Conservation (phyloP, 1,140 invertebrate species). For the Pseudomyrmex pallidus region DNA sequence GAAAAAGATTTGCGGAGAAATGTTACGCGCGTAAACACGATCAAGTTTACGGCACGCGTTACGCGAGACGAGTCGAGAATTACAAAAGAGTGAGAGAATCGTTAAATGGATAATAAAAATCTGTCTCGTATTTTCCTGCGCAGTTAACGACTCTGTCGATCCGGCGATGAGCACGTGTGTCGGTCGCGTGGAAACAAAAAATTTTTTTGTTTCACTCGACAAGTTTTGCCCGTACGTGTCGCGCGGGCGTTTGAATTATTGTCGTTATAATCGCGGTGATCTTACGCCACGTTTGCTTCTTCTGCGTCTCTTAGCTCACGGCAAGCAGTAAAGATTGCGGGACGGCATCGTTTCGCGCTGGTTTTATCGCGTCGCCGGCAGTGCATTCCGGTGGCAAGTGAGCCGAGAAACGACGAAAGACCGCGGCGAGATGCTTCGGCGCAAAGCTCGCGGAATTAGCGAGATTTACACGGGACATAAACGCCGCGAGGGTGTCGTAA, state of each 20-base stretch:
- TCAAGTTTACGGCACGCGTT: slow-evolving; percentile 32
- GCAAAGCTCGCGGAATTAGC: slow-evolving; percentile 79
- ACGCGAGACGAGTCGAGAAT: slow-evolving; percentile 17
- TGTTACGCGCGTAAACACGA: slow-evolving; percentile 10
- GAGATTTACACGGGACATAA: slow-evolving; percentile 83
- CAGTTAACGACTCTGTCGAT: background rate
- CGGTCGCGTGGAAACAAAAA: background rate
- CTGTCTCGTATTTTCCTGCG: background rate
- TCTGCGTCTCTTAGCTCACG: background rate
- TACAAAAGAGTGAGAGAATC: background rate
- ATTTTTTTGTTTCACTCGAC: background rate
- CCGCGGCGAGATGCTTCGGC: slow-evolving; percentile 52
- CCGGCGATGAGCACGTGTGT: too few species aligned
- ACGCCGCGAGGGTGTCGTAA: slow-evolving; percentile 81
- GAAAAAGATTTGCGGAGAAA: slow-evolving; percentile 28
- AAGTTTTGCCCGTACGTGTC: too few species aligned
- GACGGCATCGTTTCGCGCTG: slow-evolving; percentile 58
- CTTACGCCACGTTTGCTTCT: background rate
- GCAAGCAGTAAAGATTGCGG: slow-evolving; percentile 38
- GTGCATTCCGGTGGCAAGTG: slow-evolving; percentile 37
- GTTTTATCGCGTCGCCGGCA: slow-evolving; percentile 66
- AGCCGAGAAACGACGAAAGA: slow-evolving; percentile 68
- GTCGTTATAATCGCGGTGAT: slow-evolving; percentile 40
- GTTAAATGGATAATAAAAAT: slow-evolving; percentile 7
- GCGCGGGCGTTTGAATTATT: slow-evolving; percentile 25